phyloP scores from a whole-genome alignment of 2,113 vertebrate species.

The Otocyon megalotis region DNA sequence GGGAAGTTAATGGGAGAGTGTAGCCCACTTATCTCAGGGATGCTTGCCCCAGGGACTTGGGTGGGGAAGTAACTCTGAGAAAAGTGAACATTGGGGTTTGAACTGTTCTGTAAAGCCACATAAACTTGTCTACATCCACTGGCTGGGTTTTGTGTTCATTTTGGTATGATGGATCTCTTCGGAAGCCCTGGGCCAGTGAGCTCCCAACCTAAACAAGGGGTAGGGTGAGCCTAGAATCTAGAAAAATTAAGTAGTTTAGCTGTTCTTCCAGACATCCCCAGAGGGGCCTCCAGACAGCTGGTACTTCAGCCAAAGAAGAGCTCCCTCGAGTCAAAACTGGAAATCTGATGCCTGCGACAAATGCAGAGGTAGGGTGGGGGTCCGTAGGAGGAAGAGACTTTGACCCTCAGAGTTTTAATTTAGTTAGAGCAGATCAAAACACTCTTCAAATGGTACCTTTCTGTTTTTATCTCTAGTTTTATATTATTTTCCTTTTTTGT shows the following conservation, averaged over 20 bases:
- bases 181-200: constrained; percentile 10
- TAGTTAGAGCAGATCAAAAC: background rate
- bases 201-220: background rate
- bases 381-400: background rate
- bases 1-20: background rate
- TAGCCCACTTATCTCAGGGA: constrained; percentile 53
- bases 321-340: background rate
- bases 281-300: background rate
- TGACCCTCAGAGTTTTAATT: constrained; percentile 35
- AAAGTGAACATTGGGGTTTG: constrained; percentile 49
- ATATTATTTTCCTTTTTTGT: constrained; percentile 1
- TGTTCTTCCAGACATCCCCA: background rate
- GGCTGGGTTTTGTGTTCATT: constrained; percentile 68
- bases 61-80: constrained; percentile 64
- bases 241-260: constrained; percentile 20
- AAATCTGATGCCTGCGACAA: constrained; percentile 34
- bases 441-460: constrained; percentile 49
- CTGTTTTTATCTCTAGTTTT: constrained; percentile 34
- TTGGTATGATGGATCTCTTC: constrained; percentile 48
- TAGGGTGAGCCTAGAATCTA: constrained; percentile 26
- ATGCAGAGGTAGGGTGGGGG: background rate
- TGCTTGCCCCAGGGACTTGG: constrained; percentile 59
- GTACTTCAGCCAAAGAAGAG: background rate
- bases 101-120: constrained; percentile 58
- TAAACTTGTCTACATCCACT: constrained; percentile 63